phyloP scores from a whole-genome alignment of 2,797 vertebrate species.

The Vireo griseus region DNA sequence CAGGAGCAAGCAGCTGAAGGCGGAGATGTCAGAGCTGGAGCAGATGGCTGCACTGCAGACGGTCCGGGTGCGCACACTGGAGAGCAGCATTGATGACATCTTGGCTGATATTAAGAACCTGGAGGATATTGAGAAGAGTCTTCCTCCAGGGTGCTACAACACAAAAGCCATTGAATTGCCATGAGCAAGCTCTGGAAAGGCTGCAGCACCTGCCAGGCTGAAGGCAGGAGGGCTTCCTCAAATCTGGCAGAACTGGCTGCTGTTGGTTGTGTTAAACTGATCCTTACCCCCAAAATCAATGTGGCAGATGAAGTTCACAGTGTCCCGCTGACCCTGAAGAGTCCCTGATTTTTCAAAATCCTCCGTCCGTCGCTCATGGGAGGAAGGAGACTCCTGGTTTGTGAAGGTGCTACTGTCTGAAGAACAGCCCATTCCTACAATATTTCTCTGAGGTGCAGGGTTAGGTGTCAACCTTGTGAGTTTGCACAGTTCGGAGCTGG shows the following conservation, averaged over 20 bases:
- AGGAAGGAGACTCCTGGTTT: neutral
- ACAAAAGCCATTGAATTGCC: slow-evolving; percentile 78
- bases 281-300: neutral
- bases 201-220: neutral
- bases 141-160: slow-evolving; percentile 87
- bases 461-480: neutral
- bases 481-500: neutral
- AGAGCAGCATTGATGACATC: slow-evolving; percentile 80
- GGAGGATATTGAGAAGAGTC: slow-evolving; percentile 75
- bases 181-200: slow-evolving; percentile 29
- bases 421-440: neutral
- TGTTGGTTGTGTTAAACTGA: neutral
- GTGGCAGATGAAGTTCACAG: neutral
- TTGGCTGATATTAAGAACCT: slow-evolving; percentile 86
- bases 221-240: neutral
- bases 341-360: neutral
- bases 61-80: slow-evolving; percentile 63
- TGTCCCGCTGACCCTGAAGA: neutral
- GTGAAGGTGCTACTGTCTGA: neutral
- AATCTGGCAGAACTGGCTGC: neutral
- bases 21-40: slow-evolving; percentile 75
- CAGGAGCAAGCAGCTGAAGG: slow-evolving; percentile 71
- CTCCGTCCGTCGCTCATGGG: neutral
- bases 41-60: slow-evolving; percentile 70
- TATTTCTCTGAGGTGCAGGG: neutral